Base-by-base conservation (phyloP, 2,113 vertebrate species). In the Bufo gargarizans region DNA sequence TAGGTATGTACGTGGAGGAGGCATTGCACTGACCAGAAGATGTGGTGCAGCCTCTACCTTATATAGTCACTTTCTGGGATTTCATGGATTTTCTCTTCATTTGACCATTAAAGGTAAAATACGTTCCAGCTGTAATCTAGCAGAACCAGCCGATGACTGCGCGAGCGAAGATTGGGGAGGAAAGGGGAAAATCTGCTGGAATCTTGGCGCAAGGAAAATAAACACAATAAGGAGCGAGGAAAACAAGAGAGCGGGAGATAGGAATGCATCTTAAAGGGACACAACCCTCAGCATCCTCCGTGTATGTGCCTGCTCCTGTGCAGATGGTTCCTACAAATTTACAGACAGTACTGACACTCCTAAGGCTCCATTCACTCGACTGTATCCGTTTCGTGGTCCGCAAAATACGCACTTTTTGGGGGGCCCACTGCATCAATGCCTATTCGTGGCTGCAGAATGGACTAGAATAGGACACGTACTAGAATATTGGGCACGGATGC, bases 71-170 rank as follows among this genome's bases (percentile, higher is more conserved):
- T 72, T 53, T 49, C 13, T 22, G 16, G 55, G 14, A 59, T 76
- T 76, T 86, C 56, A 77, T 43, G n/a, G 33, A 76, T 74, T 74
- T 85, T 19, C 22, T 12, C 65, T 61, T 43, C n/a, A 85, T 77
- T 77, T 63, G 72, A 86, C 72, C 84, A 77, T 77, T 63, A 86
- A 86, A 86, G 84, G 84, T 63, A 63, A 86, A 45, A 76, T 69
- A 69, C 12, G 47, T 71, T 71, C 8, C 71, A 85, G 14, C 13
- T 45, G 49, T 8, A 5, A 85, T 33, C 6, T 19, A 12, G 47
- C 59, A 49, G 61, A 22, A 83, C 4, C 79, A 45, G 82, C 80
- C 47, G n/a, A 45, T 13, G 53, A 58, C 22, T 12, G 69, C 33
- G 13, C 45, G 19, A 50, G 76, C 10, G 20, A 53, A 50, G 76